Evolutionary conservation across 2,888 invertebrate species (phyloP).

Genomic region (Microplitis manilae): DNA sequence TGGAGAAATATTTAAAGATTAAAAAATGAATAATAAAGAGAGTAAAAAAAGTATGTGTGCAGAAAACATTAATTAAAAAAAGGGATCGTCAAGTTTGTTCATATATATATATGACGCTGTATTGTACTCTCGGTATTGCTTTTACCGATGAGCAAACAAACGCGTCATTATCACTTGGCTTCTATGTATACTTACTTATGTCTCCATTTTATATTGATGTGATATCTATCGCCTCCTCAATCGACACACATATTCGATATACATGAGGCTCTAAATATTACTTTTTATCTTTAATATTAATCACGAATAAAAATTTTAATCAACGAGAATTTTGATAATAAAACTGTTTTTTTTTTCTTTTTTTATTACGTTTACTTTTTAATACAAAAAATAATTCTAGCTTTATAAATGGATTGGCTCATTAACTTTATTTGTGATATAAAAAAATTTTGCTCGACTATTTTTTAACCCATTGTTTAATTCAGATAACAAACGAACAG

Average conservation of each 20-base stretch:
- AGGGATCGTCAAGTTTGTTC: neutral
- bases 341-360: neutral
- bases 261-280: neutral
- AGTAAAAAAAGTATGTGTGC: neutral
- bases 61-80: conserved; percentile 7
- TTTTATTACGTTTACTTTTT: neutral
- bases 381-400: neutral
- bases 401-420: neutral
- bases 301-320: neutral
- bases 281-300: neutral
- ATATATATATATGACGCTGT: conserved; percentile 9
- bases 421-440: too few relatives aligned
- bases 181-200: conserved; percentile 49
- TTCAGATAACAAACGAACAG: too few relatives aligned
- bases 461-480: too few relatives aligned
- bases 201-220: conserved; percentile 37
- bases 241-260: neutral
- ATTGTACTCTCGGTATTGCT: conserved; percentile 51
- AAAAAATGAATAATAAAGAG: neutral
- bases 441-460: too few relatives aligned
- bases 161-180: conserved; percentile 54
- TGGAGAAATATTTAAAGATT: neutral
- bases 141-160: conserved; percentile 56
- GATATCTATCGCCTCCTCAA: conserved; percentile 24
- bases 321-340: neutral